Base-by-base conservation (phyloP, 2,113 vertebrate species). In the Myotis davidii region DNA sequence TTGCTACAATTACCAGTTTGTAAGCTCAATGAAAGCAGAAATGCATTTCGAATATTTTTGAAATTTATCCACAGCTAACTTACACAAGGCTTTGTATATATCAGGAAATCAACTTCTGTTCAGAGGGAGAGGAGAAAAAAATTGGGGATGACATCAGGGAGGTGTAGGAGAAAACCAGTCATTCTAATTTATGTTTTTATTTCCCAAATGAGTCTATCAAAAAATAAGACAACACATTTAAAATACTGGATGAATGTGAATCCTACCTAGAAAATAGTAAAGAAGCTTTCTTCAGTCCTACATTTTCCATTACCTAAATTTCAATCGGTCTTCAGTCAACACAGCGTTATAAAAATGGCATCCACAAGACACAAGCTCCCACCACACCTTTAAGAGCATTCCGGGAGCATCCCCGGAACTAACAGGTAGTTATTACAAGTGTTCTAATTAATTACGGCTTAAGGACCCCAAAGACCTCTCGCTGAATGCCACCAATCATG, bases 241-340 rank as follows among this genome's bases (percentile, higher is more conserved):
- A 91, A 76, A 54, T 37, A 8, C 6, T 17, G 9, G 17, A 34
- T 95, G 42, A 74, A 72, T 32, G 20, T 73, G 76, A 91, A 87
- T 21, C 50, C 17, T n/a, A 18, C 27, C 42, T 48, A 85, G 61
- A 85, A 85, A 92, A 88, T 2, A 73, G 9, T 20, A 42, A 20
- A 20, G 17, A 89, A 86, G 18, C 23, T 45, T 39, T 72, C 56
- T 78, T 72, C 18, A n/a, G 23, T 9, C 32, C 39, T 74, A 37
- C 9, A 67, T 25, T 86, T 59, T 91, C n/a, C 37, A 73, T 72
- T 91, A 67, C 48, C 56, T 90, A 77, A 88, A 85, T 65, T 85
- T 54, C 84, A 84, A 84, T 88, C 67, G 8, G 56, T 69, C 72
- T 88, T 90, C 52, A n/a, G 14, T 42, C 29, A 74, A 37, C 6